These are phyloP conservation scores for Puma concolor DNA, from an alignment of 2,113 vertebrate genomes.

Conservation along the genomic window DNA sequence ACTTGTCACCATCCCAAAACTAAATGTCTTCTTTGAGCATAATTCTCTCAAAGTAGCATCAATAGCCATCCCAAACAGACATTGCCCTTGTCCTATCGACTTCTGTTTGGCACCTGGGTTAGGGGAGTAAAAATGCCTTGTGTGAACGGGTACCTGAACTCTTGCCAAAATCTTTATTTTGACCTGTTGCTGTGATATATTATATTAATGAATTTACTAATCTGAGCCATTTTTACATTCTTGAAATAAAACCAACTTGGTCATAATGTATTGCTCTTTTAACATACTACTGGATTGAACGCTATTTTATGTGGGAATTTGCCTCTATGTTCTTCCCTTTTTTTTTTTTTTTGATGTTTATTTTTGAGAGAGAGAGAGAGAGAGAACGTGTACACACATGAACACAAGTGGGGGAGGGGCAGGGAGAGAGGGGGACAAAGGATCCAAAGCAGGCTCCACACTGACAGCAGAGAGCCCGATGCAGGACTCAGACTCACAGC, in stretches of 20 bases:
- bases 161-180: background rate
- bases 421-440: too few relatives aligned
- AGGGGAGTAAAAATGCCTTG: background rate
- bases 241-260: constrained; percentile 22
- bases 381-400: too few relatives aligned
- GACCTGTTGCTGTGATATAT: background rate
- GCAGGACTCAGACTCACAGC: too few relatives aligned
- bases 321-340: background rate
- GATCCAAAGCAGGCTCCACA: too few relatives aligned
- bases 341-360: too few relatives aligned
- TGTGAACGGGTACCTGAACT: background rate
- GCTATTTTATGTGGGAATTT: background rate
- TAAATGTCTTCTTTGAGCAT: background rate
- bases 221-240: constrained; percentile 12
- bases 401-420: too few relatives aligned
- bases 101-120: background rate
- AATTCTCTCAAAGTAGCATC: background rate
- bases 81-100: background rate
- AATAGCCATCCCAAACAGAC: background rate
- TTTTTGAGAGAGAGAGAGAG: too few relatives aligned
- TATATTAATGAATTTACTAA: background rate
- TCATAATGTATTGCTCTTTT: background rate
- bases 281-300: background rate
- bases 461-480: too few relatives aligned
- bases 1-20: background rate